Base-by-base conservation (phyloP, 2,888 invertebrate genomes). In the Beris morrisii region DNA sequence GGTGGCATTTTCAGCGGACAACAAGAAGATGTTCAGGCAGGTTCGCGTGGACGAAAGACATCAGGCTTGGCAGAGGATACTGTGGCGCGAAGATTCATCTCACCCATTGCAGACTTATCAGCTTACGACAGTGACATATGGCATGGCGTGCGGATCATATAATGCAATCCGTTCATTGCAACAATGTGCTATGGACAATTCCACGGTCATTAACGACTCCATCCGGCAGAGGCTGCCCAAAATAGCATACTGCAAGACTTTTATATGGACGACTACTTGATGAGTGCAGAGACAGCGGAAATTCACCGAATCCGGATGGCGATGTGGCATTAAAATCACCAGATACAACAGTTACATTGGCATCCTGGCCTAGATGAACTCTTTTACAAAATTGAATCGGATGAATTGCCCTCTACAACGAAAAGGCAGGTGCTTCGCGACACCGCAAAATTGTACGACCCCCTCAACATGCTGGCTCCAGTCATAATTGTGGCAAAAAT, bases 311-410 rank as follows among this genome's bases (percentile, higher is more conserved):
- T 2, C n/a, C 3, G 44, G 44, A 1, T 12, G n/a, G 44, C 44
- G 44, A 44, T 3, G 9, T 44, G 44, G 9, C n/a, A n/a, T n/a
- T 44, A 44, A 1, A 50, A 4, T 11, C n/a, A 3, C n/a, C 50
- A 50, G 13, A 50, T 13, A 50, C 13, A 13, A 50, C 50, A 4
- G 50, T 50, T 50, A 50, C 50, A 50, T 50, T 50, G 50, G 50
- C 2, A 50, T 50, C 11, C 11, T 13, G 50, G n/a, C 13, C 12
- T 15, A 15, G 50, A 50, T 44, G 2, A 44, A 3, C 44, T 44
- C 44, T 44, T 44, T 3, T 22, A 22, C 3, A 22, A 22, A 3
- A 22, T 22, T 3, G 22, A 22, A 3, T 22, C 3, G 1, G 22
- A 22, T 22, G 22, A 22, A 22, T 22, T 22, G 22, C 22, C 22